Conservation (phyloP, 1,140 invertebrate species). For the Drosophila serrata region DNA sequence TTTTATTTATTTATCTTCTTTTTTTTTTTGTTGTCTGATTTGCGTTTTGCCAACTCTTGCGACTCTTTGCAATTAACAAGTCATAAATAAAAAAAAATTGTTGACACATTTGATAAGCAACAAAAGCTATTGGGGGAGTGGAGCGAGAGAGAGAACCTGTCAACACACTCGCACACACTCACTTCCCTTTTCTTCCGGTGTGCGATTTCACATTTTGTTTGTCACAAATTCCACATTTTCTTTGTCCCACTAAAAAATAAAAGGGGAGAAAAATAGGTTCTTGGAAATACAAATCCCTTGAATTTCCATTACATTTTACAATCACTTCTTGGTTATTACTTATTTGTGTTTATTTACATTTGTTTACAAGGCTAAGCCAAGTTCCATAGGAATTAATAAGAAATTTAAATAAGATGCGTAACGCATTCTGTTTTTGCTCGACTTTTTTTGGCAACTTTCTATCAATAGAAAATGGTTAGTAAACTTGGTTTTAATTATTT, state of each 20-base stretch:
- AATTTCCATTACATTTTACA: not conserved
- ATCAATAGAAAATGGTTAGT: not conserved
- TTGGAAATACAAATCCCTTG: not conserved
- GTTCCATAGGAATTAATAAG: no score
- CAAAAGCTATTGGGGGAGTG: conserved; percentile 37
- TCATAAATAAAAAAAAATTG: conserved; percentile 72
- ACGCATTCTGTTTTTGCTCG: not conserved
- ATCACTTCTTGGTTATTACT: not conserved
- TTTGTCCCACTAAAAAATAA: conserved; percentile 1
- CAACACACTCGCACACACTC: conserved; percentile 9
- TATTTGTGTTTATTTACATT: not conserved
- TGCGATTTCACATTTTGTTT: conserved; percentile 7
- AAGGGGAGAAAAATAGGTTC: not conserved
- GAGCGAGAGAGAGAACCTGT: conserved; percentile 19
- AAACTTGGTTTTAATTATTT: not conserved
- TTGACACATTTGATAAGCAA: conserved; percentile 75
- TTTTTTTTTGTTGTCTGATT: conserved; percentile 59
- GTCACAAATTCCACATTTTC: conserved; percentile 8
- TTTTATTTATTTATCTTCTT: conserved; percentile 41
- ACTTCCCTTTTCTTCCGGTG: conserved; percentile 24
- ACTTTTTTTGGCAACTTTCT: no score
- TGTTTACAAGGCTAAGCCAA: not conserved
- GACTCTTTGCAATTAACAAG: conserved; percentile 76
- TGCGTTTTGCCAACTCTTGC: conserved; percentile 72
- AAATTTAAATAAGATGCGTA: not conserved